Evolutionary conservation across 2,797 vertebrate genomes (phyloP).

Genomic region (Galago senegalensis): DNA sequence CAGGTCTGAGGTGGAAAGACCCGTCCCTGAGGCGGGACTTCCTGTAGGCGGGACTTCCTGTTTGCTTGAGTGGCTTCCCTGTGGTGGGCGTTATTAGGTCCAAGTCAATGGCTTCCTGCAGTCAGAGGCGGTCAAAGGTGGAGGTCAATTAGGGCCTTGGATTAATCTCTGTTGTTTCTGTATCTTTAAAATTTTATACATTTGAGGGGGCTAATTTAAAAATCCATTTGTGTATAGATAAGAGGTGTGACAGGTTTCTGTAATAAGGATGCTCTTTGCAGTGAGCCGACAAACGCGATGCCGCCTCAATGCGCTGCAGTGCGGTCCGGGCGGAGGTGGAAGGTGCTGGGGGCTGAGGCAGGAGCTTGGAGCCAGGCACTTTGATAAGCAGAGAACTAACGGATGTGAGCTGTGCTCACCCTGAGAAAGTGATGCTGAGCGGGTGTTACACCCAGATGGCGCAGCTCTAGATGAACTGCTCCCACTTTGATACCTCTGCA

Average conservation of each 20-base stretch:
- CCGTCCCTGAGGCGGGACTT: not conserved
- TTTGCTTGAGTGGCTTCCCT: not conserved
- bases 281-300: not conserved
- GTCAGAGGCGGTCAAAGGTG: not conserved
- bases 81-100: accelerated
- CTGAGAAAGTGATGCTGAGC: accelerated
- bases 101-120: not conserved
- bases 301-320: accelerated
- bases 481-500: not conserved
- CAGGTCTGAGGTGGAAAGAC: not conserved
- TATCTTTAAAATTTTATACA: not conserved
- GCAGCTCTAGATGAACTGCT: accelerated
- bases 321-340: not conserved
- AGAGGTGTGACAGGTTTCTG: not conserved
- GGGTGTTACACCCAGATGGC: not conserved
- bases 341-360: not conserved
- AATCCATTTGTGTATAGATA: not conserved
- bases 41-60: not conserved
- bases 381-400: not conserved
- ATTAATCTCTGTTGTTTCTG: not conserved
- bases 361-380: not conserved
- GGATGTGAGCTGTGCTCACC: accelerated
- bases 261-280: not conserved
- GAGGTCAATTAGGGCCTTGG: not conserved
- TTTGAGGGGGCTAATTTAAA: not conserved